Base-by-base conservation (phyloP, 37 sponge, comb jelly and placozoan genomes). In the Axinella damicornis region DNA sequence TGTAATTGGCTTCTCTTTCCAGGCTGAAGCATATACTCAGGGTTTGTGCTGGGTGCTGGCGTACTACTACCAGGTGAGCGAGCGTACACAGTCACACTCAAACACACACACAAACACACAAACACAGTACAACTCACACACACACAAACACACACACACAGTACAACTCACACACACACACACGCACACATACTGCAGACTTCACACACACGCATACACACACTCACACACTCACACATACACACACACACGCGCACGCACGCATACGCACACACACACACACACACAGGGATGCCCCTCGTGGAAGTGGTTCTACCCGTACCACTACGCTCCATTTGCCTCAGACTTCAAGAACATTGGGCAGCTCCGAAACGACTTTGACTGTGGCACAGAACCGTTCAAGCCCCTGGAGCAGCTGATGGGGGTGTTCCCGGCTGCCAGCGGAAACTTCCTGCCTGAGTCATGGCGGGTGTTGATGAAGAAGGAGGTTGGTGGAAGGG, bases 231-330 rank as follows among this genome's bases (percentile, higher is more conserved):
- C 78, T 46, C 63, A n/a, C n/a, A n/a, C 33, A 12, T 18, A 36
- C 20, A 28, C 27, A 36, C 20, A 36, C 20, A 36, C 19, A 46
- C 65, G 18, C 30, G 1, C 54, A 37, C 57, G 78, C 57, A 18
- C 87, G n/a, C 33, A 12, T 18, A 36, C 20, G 6, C 27, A 36
- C 20, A 36, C 20, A 36, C 19, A 46, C 65, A 11, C 30, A 14
- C 54, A 37, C 57, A 82, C 57, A 18, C 87, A 98, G 90, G 99
- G 99, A 5, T 99, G 99, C 62, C 92, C 97, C 16, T 93, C 92
- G 6, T 99, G 99, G 99, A 99, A 99, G 64, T 99, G 99, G 99
- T 99, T 86, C 92, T 99, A 92, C 55, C 96, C 97, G 0, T 99
- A 90, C 84, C 99, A 99, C 79, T 99, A 99, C 66, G 99, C 99